Percentiles rank a stretch among this genome's conserved stretches.
Evolutionary conservation across 92 coral and sea anemone species (phyloP).

Genomic region (Porites evermanni): DNA sequence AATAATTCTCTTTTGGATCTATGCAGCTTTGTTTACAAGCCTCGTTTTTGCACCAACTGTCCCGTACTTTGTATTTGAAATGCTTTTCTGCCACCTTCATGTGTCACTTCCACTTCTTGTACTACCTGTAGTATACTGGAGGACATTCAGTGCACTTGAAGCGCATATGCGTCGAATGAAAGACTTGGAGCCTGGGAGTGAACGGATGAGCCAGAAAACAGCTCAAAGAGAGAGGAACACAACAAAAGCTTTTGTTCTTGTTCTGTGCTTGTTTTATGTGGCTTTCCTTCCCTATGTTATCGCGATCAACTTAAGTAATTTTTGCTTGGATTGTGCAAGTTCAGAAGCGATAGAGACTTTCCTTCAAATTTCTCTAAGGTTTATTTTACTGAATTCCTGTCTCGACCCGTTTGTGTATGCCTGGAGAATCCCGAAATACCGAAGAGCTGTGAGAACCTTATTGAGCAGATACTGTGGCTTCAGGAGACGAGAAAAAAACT

Average conservation of each 20-base stretch:
- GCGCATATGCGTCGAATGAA: constrained; percentile 5
- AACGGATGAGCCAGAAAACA: background rate
- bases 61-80: background rate
- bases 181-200: background rate
- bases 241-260: constrained; percentile 24
- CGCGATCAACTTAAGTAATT: constrained; percentile 2
- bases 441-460: constrained; percentile 16
- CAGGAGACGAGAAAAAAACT: background rate
- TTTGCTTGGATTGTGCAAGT: background rate
- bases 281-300: constrained; percentile 19
- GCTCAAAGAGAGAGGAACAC: constrained; percentile 14
- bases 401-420: constrained; percentile 35
- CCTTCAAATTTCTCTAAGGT: background rate
- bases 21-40: constrained; percentile 10
- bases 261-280: constrained; percentile 23
- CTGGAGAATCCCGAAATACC: constrained; percentile 31
- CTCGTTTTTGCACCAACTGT: background rate
- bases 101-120: constrained; percentile 8
- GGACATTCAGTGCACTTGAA: constrained; percentile 5
- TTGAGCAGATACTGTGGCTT: background rate
- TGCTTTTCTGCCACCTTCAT: constrained; percentile 14
- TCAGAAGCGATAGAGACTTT: background rate
- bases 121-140: constrained; percentile 22
- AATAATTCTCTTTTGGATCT: constrained; percentile 16
- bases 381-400: constrained; percentile 1